These are phyloP conservation scores for Coenonympha glycerion DNA, from an alignment of 2,888 invertebrate species.

Conservation along the genomic window DNA sequence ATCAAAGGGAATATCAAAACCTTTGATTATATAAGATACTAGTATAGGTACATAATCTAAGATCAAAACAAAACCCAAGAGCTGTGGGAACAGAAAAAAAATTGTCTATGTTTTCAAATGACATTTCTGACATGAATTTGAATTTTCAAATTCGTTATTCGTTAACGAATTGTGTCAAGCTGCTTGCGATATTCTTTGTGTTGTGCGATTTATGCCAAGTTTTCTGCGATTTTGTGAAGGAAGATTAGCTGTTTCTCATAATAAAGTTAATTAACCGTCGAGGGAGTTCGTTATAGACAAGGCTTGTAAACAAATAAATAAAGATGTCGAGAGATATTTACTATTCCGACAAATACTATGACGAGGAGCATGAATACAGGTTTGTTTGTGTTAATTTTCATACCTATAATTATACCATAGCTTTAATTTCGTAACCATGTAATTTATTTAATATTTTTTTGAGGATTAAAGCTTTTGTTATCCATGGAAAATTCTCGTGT, in stretches of 20 bases:
- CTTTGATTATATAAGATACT: no score
- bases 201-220: conserved; percentile 9
- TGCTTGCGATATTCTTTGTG: conserved; percentile 26
- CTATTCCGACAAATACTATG: conserved; percentile 95
- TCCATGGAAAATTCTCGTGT: no score
- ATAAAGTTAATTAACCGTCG: not conserved
- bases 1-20: no score
- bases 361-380: conserved; percentile 95
- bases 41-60: no score
- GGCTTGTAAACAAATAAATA: not conserved
- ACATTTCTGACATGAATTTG: conserved; percentile 31
- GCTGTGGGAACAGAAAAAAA: not conserved
- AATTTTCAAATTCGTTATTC: conserved; percentile 56
- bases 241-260: conserved; percentile 7
- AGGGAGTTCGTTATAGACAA: not conserved
- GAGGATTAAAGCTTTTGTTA: no score
- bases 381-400: conserved; percentile 45
- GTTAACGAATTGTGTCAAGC: conserved; percentile 42
- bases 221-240: not conserved
- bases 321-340: conserved; percentile 86
- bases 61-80: no score
- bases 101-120: not conserved
- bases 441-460: no score
- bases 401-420: not conserved
- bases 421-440: no score